phyloP scores from a whole-genome alignment of 2,113 vertebrate species.

The Lepus americanus region DNA sequence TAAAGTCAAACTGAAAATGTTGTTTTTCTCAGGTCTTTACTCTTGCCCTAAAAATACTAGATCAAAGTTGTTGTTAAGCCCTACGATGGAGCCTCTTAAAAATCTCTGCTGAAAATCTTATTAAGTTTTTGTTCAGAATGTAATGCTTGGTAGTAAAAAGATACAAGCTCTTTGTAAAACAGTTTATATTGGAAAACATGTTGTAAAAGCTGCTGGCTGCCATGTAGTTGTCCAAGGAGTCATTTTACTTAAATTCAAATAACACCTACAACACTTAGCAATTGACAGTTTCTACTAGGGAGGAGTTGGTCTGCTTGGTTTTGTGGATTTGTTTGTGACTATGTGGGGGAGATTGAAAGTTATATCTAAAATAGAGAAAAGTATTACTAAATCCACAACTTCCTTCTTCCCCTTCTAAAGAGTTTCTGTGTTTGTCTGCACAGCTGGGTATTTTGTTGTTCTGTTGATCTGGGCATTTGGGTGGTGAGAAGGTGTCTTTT shows the following conservation, averaged over 20 bases:
- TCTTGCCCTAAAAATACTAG: constrained; percentile 76
- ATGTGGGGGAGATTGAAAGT: neutral
- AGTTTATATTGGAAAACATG: constrained; percentile 69
- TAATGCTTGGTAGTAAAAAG: constrained; percentile 71
- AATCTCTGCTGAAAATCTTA: constrained; percentile 75
- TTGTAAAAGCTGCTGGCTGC: constrained; percentile 49
- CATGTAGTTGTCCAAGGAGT: constrained; percentile 30
- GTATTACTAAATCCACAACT: neutral
- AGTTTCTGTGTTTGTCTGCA: neutral
- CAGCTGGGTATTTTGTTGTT: neutral
- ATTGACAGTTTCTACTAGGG: neutral
- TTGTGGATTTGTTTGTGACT: neutral
- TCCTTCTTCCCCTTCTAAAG: neutral
- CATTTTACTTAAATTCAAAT: constrained; percentile 67
- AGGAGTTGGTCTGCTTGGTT: neutral
- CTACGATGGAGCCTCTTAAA: constrained; percentile 70
- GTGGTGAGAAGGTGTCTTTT: neutral
- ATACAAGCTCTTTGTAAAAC: constrained; percentile 73
- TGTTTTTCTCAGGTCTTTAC: constrained; percentile 69
- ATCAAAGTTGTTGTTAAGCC: constrained; percentile 72
- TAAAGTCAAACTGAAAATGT: constrained; percentile 75
- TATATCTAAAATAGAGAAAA: neutral
- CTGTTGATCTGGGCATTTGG: too few relatives aligned
- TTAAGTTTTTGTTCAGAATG: constrained; percentile 74
- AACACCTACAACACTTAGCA: constrained; percentile 7